phyloP scores from a whole-genome alignment of 2,797 vertebrate genomes.

The Falco peregrinus region DNA sequence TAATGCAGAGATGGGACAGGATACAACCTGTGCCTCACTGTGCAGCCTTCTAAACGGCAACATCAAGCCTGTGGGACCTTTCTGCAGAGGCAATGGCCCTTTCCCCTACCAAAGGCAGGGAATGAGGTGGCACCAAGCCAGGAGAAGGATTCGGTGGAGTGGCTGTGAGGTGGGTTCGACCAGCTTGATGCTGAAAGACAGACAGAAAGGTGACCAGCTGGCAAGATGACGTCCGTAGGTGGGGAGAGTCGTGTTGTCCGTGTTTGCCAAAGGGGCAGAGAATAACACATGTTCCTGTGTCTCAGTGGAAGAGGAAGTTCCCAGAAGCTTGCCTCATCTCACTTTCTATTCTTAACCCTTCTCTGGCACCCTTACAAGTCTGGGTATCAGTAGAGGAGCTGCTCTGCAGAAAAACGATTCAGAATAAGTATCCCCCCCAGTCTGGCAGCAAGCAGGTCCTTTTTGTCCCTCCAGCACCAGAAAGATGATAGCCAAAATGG shows the following conservation, averaged over 20 bases:
- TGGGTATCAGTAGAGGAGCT: not conserved
- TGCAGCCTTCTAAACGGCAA: not conserved
- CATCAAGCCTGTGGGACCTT: not conserved
- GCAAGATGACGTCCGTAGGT: not conserved
- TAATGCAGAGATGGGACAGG: rapidly evolving
- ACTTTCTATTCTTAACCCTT: conserved; percentile 58
- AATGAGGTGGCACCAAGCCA: not conserved
- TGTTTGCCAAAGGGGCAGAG: conserved; percentile 56
- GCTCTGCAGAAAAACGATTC: not conserved
- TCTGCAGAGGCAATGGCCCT: rapidly evolving
- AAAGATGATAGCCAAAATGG: not conserved
- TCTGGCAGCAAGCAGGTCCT: not conserved
- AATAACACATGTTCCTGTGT: conserved; percentile 20
- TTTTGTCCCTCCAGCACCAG: not conserved
- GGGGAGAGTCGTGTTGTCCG: conserved; percentile 5
- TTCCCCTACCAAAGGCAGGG: rapidly evolving
- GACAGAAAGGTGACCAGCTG: not conserved
- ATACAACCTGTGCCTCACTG: not conserved
- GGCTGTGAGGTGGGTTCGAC: not conserved
- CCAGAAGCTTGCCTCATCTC: conserved; percentile 51
- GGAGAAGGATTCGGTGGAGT: not conserved
- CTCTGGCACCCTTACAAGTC: not conserved
- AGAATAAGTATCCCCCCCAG: not conserved
- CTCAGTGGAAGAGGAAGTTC: conserved; percentile 21
- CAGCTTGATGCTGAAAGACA: conserved; percentile 20